A percentile compares a stretch with the other conserved stretches of the same genome.
Conservation (phyloP, 2,113 vertebrate species). For the Delphinus delphis region DNA sequence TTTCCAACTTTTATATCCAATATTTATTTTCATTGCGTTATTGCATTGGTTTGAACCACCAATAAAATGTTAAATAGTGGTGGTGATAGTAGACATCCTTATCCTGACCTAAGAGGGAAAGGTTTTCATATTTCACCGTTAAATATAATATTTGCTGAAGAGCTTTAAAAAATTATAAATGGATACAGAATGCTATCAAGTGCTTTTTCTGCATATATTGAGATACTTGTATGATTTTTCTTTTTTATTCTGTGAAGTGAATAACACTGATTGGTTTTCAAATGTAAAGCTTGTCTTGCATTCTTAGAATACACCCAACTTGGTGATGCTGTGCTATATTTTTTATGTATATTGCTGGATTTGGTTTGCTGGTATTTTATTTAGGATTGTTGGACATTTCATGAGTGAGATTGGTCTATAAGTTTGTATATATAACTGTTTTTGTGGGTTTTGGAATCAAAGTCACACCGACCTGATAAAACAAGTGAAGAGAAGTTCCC, state of each 20-base stretch:
- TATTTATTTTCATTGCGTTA: not conserved
- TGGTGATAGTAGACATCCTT: not conserved
- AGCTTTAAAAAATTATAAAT: not conserved
- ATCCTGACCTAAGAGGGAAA: not conserved
- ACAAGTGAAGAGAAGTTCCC: not conserved
- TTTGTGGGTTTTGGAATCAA: not conserved
- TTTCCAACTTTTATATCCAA: not conserved
- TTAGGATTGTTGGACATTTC: not conserved
- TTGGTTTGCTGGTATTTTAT: conserved; percentile 21
- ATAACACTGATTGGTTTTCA: not conserved
- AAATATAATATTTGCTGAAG: not conserved
- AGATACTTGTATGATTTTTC: not conserved
- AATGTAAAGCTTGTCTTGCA: not conserved
- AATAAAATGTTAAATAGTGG: not conserved
- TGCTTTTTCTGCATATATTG: not conserved
- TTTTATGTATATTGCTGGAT: not conserved
- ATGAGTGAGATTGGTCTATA: not conserved
- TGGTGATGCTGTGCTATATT: not conserved
- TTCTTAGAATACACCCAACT: conserved; percentile 3
- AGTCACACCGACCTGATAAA: not conserved
- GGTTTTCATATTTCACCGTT: not conserved
- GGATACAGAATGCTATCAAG: not conserved
- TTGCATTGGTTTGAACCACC: not conserved
- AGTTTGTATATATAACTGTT: not conserved
- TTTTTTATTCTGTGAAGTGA: not conserved